A percentile compares a stretch with the other conserved stretches of the same genome.
phyloP scores from a whole-genome alignment of 2,113 vertebrate species.

The Butastur rufipennis region DNA sequence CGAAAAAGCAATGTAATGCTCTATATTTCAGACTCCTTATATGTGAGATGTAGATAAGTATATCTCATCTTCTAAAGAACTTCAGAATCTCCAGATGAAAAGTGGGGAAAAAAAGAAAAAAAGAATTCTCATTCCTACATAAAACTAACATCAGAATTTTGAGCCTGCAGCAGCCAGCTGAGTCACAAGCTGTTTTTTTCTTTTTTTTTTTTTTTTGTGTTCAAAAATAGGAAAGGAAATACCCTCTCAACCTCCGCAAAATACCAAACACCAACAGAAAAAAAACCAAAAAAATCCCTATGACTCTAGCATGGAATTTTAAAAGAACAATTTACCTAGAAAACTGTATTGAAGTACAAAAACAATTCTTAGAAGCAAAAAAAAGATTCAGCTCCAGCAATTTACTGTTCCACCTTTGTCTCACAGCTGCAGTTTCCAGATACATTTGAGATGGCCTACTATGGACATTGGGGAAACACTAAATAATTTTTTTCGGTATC shows the following conservation, averaged over 20 bases:
- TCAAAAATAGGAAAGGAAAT: not conserved
- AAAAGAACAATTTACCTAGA: not conserved
- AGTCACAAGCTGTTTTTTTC: not conserved
- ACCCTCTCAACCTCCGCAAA: not conserved
- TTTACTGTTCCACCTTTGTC: not conserved
- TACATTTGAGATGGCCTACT: not conserved
- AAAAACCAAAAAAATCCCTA: too few relatives aligned
- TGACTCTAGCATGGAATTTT: not conserved
- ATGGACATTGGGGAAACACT: not conserved
- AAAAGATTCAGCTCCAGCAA: not conserved
- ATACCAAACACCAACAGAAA: not conserved
- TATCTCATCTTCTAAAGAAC: not conserved
- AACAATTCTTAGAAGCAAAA: too few relatives aligned
- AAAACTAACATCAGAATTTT: not conserved
- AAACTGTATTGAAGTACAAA: not conserved
- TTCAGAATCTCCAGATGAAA: not conserved
- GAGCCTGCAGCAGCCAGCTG: not conserved
- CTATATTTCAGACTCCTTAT: not conserved
- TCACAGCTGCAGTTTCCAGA: not conserved
- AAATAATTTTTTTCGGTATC: not conserved
- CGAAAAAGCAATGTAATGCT: not conserved
- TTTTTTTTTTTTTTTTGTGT: not conserved
- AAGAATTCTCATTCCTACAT: not conserved
- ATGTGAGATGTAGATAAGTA: rapidly evolving
- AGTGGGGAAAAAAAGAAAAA: not conserved